These are phyloP conservation scores for Orthonyx spaldingii DNA, from an alignment of 2,113 vertebrate species.

Conservation along the genomic window DNA sequence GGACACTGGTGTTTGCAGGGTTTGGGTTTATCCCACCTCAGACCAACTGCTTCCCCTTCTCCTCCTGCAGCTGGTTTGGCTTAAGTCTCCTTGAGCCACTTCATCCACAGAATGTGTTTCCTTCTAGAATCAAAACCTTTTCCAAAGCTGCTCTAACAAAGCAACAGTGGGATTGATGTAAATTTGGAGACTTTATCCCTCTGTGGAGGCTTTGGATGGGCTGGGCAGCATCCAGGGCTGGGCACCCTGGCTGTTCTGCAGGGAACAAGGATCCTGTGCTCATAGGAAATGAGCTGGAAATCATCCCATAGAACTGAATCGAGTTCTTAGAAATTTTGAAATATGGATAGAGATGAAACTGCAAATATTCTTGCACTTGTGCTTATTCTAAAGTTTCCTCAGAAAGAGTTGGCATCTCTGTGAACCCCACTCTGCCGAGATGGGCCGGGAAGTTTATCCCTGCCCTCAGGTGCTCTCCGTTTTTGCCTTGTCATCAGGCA, in stretches of 20 bases:
- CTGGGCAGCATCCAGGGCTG: background rate
- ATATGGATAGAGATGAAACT: background rate
- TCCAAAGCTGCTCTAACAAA: background rate
- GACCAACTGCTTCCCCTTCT: background rate
- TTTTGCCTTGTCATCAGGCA: background rate
- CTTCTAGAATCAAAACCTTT: background rate
- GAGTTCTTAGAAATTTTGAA: background rate
- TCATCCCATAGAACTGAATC: background rate
- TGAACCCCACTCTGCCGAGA: rapidly evolving
- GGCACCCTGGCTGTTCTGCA: background rate
- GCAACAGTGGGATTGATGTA: rapidly evolving
- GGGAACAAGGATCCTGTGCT: background rate
- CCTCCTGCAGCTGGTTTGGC: background rate
- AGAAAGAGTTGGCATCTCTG: background rate
- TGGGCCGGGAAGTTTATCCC: background rate
- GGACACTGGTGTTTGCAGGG: rapidly evolving
- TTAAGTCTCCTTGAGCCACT: background rate
- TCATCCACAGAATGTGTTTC: background rate
- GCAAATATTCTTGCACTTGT: background rate
- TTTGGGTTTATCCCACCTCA: background rate
- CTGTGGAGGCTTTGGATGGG: background rate
- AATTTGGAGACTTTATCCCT: background rate
- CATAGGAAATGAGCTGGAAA: background rate
- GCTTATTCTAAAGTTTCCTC: background rate
- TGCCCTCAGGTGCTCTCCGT: background rate